Conservation (phyloP, 2,888 invertebrate species). For the Dryococelus australis region DNA sequence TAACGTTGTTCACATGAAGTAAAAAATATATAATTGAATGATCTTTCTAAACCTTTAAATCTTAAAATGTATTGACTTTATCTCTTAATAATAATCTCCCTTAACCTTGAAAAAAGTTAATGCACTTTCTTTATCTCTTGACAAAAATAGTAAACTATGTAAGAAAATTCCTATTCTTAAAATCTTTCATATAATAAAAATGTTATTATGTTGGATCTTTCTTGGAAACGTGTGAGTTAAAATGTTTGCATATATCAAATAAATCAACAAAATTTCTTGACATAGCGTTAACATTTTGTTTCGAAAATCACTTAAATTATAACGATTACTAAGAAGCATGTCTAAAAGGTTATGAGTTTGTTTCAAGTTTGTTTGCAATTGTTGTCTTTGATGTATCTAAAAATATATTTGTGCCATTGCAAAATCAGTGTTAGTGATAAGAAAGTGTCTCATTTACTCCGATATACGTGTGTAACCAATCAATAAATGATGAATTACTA, state of each 20-base stretch:
- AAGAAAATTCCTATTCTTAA: no score
- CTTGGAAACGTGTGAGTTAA: not conserved
- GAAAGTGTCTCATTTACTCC: not conserved
- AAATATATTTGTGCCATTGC: not conserved
- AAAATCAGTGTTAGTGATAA: not conserved
- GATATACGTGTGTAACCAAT: not conserved
- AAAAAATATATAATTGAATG: no score
- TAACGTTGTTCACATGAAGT: no score
- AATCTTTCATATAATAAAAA: no score
- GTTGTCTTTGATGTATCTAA: not conserved
- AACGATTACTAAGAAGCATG: not conserved
- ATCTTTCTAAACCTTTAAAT: no score
- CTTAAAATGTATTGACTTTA: no score
- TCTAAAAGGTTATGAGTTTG: not conserved
- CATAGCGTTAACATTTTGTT: not conserved
- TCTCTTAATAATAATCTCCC: no score
- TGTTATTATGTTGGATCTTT: not conserved
- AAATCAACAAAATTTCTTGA: not conserved
- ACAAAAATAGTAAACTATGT: no score
- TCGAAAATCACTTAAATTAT: not conserved
- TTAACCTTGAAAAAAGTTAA: no score
- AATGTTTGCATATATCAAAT: not conserved
- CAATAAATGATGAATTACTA: not conserved
- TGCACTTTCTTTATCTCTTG: no score
- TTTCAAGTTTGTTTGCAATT: not conserved